phyloP scores from a whole-genome alignment of 2,113 vertebrate genomes.

The Pollimyrus isidori region DNA sequence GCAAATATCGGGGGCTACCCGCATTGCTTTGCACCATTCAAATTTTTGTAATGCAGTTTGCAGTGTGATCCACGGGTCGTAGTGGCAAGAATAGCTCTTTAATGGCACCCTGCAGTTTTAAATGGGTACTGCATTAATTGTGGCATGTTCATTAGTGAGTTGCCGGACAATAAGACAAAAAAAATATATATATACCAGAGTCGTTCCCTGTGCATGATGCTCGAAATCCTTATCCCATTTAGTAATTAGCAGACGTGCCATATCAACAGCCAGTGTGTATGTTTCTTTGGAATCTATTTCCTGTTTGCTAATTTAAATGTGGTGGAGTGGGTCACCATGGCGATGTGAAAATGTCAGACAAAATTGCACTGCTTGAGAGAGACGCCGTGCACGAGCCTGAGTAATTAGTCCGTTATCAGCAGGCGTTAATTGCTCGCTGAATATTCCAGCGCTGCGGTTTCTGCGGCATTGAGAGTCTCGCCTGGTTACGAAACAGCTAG shows the following conservation, averaged over 20 bases:
- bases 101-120: not conserved
- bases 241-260: not conserved
- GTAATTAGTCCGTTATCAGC: not conserved
- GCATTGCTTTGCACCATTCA: slow-evolving; percentile 27
- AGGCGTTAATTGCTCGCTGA: not conserved
- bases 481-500: not conserved
- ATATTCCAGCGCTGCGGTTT: not conserved
- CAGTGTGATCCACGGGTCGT: slow-evolving; percentile 29
- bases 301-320: not conserved
- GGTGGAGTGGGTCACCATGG: not conserved
- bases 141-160: not conserved
- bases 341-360: slow-evolving; percentile 1
- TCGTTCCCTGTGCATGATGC: not conserved
- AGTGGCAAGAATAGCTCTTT: not conserved
- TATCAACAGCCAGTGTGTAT: not conserved
- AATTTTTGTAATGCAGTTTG: slow-evolving; percentile 48
- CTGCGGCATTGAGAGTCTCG: not conserved
- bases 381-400: not conserved
- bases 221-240: not conserved
- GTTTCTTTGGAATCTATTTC: not conserved
- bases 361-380: not conserved
- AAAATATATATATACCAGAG: not conserved
- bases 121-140: not conserved
- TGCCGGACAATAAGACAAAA: not conserved
- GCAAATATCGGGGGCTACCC: slow-evolving; percentile 49